Conservation (phyloP, 92 coral and sea anemone genomes). For the Zoanthus gigantus region DNA sequence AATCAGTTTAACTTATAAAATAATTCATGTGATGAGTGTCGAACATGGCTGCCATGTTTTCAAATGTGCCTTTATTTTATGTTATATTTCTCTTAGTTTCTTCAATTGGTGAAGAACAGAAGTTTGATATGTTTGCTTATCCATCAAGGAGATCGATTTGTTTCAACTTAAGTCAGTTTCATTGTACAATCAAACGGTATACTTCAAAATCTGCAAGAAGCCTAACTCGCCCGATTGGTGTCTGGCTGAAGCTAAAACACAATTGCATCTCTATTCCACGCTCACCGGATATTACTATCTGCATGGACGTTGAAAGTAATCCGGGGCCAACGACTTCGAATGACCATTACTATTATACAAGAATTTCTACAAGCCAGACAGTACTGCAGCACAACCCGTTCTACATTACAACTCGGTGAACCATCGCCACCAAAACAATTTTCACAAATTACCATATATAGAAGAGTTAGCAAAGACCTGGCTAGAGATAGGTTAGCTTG, state of each 20-base stretch:
- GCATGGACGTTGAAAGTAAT: conserved; percentile 33
- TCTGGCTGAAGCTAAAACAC: conserved; percentile 5
- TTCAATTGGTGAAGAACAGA: background rate
- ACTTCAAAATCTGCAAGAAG: background rate
- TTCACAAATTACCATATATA: background rate
- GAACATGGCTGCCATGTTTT: background rate
- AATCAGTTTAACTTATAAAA: no score
- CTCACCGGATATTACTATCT: conserved; percentile 17
- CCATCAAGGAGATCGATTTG: background rate
- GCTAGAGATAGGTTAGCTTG: no score
- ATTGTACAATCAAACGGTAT: background rate
- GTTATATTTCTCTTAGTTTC: background rate
- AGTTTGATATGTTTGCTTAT: background rate
- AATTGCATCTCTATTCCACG: conserved; percentile 15
- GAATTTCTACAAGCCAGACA: background rate
- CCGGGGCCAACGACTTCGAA: conserved; percentile 17
- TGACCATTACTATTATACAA: background rate
- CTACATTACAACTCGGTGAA: background rate
- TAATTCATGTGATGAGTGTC: no score
- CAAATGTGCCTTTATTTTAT: background rate
- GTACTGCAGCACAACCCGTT: background rate
- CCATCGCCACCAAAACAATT: background rate
- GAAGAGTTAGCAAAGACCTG: no score
- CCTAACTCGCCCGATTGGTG: conserved; percentile 10
- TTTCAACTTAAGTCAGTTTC: background rate